A percentile compares a stretch with the other conserved stretches of the same genome.
Evolutionary conservation across 1,140 invertebrate genomes (phyloP).

Genomic region (Zaprionus capensis): DNA sequence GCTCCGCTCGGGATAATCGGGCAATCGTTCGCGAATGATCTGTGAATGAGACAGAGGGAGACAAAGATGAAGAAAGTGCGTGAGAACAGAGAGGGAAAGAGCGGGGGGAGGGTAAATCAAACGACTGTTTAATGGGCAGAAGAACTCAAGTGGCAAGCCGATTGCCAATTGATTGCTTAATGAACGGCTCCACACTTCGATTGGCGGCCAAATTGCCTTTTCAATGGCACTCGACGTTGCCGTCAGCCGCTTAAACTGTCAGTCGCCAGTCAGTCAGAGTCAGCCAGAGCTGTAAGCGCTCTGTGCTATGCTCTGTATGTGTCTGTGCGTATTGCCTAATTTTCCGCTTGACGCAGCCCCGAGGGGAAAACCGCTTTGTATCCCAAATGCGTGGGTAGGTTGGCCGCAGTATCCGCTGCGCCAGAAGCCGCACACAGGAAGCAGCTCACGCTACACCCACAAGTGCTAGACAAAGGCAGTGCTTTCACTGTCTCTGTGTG

Average conservation of each 20-base stretch:
- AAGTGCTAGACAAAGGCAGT: constrained; percentile 43
- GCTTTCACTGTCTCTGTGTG: not conserved
- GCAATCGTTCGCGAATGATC: constrained; percentile 95
- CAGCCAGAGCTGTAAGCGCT: constrained; percentile 26
- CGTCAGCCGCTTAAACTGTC: constrained; percentile 37
- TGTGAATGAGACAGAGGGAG: constrained; percentile 84
- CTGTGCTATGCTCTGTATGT: constrained; percentile 1
- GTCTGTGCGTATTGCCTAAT: constrained; percentile 72
- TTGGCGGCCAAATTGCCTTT: constrained; percentile 68
- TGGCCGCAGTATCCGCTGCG: constrained; percentile 61
- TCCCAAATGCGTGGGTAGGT: constrained; percentile 11
- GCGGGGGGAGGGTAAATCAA: constrained; percentile 31
- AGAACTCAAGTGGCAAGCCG: constrained; percentile 66
- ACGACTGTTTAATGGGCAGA: constrained; percentile 71
- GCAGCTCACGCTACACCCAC: constrained; percentile 7
- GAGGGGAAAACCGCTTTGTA: constrained; percentile 21
- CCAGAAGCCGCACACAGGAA: constrained; percentile 56
- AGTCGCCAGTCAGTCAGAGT: constrained; percentile 32
- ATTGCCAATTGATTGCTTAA: constrained; percentile 83
- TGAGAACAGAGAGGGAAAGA: not conserved
- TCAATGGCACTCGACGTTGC: constrained; percentile 57
- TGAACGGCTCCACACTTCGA: constrained; percentile 59
- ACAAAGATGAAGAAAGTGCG: not conserved
- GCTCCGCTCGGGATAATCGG: constrained; percentile 89
- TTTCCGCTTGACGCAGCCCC: constrained; percentile 74